Evolutionary conservation across 2,888 invertebrate species (phyloP).

Genomic region (Plemyria rubiginata): DNA sequence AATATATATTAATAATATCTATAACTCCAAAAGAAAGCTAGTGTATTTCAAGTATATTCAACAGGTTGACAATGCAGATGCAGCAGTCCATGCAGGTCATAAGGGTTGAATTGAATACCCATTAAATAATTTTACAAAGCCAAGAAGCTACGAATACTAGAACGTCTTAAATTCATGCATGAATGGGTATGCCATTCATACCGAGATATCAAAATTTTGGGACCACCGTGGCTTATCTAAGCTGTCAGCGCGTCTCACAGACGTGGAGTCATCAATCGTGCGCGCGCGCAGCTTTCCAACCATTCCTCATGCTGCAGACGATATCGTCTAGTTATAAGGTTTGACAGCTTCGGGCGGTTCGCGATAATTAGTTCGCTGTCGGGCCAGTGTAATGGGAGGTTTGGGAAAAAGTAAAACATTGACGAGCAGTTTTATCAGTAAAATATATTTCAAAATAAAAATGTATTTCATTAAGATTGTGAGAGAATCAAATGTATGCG

Average conservation of each 20-base stretch:
- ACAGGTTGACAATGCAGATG: too few species aligned
- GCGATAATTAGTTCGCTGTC: constrained; percentile 45
- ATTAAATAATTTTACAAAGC: too few species aligned
- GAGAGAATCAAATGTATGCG: neutral
- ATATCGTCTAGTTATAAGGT: constrained; percentile 36
- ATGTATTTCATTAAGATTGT: neutral
- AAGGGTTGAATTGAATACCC: too few species aligned
- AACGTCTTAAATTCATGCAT: constrained; percentile 20
- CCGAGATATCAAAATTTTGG: constrained; percentile 47
- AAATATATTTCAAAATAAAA: neutral
- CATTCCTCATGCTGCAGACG: constrained; percentile 54
- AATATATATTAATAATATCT: too few species aligned
- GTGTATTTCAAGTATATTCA: too few species aligned
- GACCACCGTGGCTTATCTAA: constrained; percentile 68
- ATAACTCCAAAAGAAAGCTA: too few species aligned
- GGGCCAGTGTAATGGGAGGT: constrained; percentile 13
- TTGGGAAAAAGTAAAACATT: constrained; percentile 4
- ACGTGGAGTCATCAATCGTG: constrained; percentile 68
- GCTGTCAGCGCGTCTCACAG: constrained; percentile 45
- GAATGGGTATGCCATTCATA: constrained; percentile 56
- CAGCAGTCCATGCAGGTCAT: too few species aligned
- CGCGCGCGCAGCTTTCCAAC: constrained; percentile 48
- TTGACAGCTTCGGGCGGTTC: constrained; percentile 47
- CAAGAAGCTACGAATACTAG: neutral
- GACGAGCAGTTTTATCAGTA: neutral